phyloP scores from a whole-genome alignment of 53 echinoderm and acorn worm genomes.

The Echinarachnius parma region DNA sequence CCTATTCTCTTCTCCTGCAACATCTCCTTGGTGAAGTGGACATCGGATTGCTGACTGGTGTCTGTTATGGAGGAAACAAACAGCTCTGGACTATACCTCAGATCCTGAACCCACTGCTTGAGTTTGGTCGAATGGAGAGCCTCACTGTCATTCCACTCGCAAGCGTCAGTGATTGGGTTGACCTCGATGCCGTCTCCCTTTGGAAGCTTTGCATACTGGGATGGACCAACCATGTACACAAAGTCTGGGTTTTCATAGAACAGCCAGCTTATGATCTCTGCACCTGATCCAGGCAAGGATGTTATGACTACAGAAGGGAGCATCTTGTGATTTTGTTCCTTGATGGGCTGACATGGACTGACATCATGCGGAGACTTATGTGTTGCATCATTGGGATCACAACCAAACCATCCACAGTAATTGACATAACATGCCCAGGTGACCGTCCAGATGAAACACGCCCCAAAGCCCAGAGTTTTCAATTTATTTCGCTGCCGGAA shows the following conservation, averaged over 20 bases:
- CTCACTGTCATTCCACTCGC: constrained; percentile 60
- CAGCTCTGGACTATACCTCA: constrained; percentile 36
- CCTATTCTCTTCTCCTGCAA: constrained; percentile 11
- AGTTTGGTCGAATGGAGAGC: constrained; percentile 39
- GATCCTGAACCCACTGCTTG: constrained; percentile 43
- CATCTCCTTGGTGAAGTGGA: constrained; percentile 34
- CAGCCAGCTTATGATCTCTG: constrained; percentile 81
- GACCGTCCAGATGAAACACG: constrained; percentile 21
- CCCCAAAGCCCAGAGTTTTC: constrained; percentile 16
- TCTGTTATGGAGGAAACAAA: constrained; percentile 30
- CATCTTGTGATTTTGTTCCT: constrained; percentile 6
- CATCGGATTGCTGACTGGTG: constrained; percentile 31
- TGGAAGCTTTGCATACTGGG: constrained; percentile 49
- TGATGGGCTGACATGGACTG: constrained; percentile 21
- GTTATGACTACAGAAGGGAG: constrained; percentile 78
- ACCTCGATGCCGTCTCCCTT: constrained; percentile 37
- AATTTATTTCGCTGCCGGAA: constrained; percentile 17
- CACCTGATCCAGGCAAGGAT: constrained; percentile 79
- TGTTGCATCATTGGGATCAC: constrained; percentile 9
- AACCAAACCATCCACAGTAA: constrained; percentile 30
- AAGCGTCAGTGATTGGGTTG: constrained; percentile 75
- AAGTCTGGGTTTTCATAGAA: constrained; percentile 91
- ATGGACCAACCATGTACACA: constrained; percentile 62
- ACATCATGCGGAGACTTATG: constrained; percentile 25
- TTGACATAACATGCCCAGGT: constrained; percentile 28